A percentile compares a stretch with the other conserved stretches of the same genome.
Evolutionary conservation across 2,113 vertebrate genomes (phyloP).

Genomic region (Alligator mississippiensis): DNA sequence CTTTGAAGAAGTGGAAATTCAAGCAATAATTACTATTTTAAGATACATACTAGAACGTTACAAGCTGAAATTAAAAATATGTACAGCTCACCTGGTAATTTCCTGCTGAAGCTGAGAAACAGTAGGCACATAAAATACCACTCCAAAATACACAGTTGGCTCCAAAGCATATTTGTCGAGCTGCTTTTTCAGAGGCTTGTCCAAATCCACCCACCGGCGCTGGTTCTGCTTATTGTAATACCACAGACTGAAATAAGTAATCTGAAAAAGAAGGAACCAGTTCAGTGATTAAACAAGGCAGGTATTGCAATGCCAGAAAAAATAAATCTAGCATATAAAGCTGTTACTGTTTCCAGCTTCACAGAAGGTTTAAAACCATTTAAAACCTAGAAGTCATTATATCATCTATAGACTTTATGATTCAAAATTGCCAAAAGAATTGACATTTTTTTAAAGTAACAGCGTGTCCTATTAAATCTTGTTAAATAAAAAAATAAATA

Average conservation of each 20-base stretch:
- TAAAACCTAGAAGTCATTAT: not conserved
- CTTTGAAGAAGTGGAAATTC: not conserved
- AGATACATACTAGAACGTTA: not conserved
- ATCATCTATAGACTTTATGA: not conserved
- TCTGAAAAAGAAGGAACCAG: constrained; percentile 76
- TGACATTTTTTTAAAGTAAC: not conserved
- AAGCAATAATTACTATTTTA: not conserved
- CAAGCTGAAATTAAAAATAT: not conserved
- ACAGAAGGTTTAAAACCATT: not conserved
- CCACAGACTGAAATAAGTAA: constrained; percentile 97
- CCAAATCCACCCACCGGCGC: constrained; percentile 96
- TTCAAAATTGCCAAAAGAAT: not conserved
- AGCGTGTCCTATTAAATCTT: not conserved
- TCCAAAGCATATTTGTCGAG: constrained; percentile 95
- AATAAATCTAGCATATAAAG: not conserved
- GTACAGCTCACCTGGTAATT: constrained; percentile 89
- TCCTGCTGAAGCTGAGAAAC: constrained; percentile 95
- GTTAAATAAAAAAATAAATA: not conserved
- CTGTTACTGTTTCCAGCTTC: not conserved
- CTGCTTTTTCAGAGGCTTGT: constrained; percentile 98
- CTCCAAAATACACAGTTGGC: constrained; percentile 96
- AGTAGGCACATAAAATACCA: constrained; percentile 94
- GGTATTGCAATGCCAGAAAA: not conserved
- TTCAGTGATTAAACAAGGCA: not conserved
- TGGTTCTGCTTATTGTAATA: constrained; percentile 98